Conservation (phyloP, 2,888 invertebrate species). For the Notocelia uddmanniana region DNA sequence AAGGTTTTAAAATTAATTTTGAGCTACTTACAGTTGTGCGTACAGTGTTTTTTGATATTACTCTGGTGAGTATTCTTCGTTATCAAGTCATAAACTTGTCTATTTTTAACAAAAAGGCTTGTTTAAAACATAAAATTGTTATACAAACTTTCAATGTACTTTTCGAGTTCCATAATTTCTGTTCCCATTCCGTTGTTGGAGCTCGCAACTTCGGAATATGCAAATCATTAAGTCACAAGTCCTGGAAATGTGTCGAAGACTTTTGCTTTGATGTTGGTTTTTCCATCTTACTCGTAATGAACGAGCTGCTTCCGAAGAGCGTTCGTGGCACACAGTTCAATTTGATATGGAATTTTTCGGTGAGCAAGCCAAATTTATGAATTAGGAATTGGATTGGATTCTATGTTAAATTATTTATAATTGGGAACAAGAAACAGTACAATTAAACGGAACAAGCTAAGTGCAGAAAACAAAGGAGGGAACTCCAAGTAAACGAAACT, state of each 20-base stretch:
- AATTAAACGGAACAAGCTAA: neutral
- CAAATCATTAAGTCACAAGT: slow-evolving; percentile 2
- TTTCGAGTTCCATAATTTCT: neutral
- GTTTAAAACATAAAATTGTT: neutral
- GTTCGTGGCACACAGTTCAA: too few relatives aligned
- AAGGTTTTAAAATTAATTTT: too few relatives aligned
- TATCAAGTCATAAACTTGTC: too few relatives aligned
- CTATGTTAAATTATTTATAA: too few relatives aligned
- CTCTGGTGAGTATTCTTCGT: too few relatives aligned
- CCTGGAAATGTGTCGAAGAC: neutral
- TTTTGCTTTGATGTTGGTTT: neutral
- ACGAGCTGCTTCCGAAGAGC: too few relatives aligned
- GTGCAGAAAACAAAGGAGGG: neutral
- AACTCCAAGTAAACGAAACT: neutral
- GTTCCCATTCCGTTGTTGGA: neutral
- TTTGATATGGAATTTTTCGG: too few relatives aligned
- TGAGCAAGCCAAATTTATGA: too few relatives aligned
- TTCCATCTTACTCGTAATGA: too few relatives aligned
- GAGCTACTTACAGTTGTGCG: too few relatives aligned
- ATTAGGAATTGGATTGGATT: too few relatives aligned
- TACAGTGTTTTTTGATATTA: too few relatives aligned
- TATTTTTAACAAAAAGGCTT: neutral
- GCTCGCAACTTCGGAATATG: neutral
- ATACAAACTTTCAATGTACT: neutral
- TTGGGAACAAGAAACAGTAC: neutral